Percentiles rank a stretch among this genome's conserved stretches.
phyloP scores from a whole-genome alignment of 2,113 vertebrate species.

The Lasiurus cinereus region DNA sequence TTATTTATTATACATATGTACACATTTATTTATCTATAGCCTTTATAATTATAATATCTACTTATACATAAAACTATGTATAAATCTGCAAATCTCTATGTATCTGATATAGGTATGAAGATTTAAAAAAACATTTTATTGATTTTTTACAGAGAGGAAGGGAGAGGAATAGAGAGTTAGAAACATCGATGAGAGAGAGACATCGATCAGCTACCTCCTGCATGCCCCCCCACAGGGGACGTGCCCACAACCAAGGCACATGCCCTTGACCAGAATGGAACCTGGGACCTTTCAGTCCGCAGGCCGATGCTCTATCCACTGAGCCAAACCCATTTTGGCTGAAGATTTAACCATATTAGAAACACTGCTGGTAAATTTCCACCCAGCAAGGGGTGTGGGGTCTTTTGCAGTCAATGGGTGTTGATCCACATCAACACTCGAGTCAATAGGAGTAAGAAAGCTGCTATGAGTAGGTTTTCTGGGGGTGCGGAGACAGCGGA shows the following conservation, averaged over 20 bases:
- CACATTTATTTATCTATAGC: not conserved
- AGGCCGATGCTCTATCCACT: too few relatives aligned
- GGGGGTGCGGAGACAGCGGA: not conserved
- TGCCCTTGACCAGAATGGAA: too few relatives aligned
- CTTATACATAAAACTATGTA: not conserved
- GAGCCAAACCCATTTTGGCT: too few relatives aligned
- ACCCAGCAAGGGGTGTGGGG: not conserved
- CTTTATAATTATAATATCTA: not conserved
- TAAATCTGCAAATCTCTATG: not conserved
- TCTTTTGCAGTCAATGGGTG: not conserved
- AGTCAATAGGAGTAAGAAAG: not conserved
- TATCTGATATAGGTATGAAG: too few relatives aligned
- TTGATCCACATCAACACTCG: not conserved
- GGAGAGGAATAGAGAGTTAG: too few relatives aligned
- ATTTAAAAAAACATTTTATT: too few relatives aligned
- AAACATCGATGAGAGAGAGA: too few relatives aligned
- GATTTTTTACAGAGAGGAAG: too few relatives aligned
- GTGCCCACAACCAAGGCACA: too few relatives aligned
- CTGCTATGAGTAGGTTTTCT: not conserved
- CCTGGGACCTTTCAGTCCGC: too few relatives aligned
- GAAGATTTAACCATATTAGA: not conserved
- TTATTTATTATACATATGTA: not conserved
- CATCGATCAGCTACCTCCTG: too few relatives aligned
- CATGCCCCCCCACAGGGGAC: too few relatives aligned
- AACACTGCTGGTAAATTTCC: not conserved